Conservation (phyloP, 2,888 invertebrate species). For the Papilio gigon region DNA sequence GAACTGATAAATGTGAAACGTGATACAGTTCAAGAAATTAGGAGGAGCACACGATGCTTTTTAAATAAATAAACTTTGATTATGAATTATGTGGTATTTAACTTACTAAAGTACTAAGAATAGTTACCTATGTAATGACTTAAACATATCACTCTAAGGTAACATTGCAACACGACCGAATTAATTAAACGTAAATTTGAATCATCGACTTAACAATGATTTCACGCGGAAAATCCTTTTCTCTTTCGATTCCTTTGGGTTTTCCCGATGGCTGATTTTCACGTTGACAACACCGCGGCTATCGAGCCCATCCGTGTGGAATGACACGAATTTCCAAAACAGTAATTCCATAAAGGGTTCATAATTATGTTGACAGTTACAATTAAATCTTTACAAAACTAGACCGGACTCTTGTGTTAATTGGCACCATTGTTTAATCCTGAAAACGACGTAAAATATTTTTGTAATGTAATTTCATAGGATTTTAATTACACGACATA, state of each 20-base stretch:
- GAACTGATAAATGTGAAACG: too few species aligned
- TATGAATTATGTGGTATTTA: too few species aligned
- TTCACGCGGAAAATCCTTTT: constrained; percentile 63
- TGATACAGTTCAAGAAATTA: too few species aligned
- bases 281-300: constrained; percentile 59
- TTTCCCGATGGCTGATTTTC: constrained; percentile 71
- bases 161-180: neutral
- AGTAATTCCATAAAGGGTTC: constrained; percentile 56
- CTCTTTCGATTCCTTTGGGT: constrained; percentile 61
- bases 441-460: constrained; percentile 20
- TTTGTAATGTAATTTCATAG: constrained; percentile 21
- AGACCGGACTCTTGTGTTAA: constrained; percentile 18
- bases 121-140: too few species aligned
- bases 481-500: constrained; percentile 38
- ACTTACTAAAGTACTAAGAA: too few species aligned
- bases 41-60: too few species aligned
- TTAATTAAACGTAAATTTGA: constrained; percentile 29
- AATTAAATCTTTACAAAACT: constrained; percentile 16
- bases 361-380: constrained; percentile 33
- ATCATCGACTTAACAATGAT: constrained; percentile 55
- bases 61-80: too few species aligned
- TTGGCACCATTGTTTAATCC: constrained; percentile 19
- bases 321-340: constrained; percentile 68
- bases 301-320: constrained; percentile 54
- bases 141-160: neutral